Base-by-base conservation (phyloP, 2,888 invertebrate genomes). In the Poecilobothrus nobilitatus region DNA sequence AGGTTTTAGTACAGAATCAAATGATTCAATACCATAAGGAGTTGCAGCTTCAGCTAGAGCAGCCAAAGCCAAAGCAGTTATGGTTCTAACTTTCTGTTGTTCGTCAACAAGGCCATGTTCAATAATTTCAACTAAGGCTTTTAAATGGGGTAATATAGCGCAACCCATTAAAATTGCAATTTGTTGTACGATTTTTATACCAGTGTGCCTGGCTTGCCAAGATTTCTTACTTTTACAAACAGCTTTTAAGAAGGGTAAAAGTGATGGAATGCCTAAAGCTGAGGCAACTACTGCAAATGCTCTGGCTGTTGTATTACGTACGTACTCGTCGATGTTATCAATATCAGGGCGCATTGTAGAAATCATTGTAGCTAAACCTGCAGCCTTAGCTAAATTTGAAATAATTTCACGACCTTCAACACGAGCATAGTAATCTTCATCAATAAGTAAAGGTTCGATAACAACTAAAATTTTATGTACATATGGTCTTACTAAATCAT, bases 201-300 rank as follows among this genome's bases (percentile, higher is more conserved):
- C 98, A 6, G 97, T 98, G 81, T 98, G 98, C 20, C 92, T 84
- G 4, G 92, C 99, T 83, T 99, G 99, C 99, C 99, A 99, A 0
- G 97, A 97, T 81, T 99, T 99, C 84, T 99, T 99, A 74, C 97
- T 97, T 75, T 96, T 90, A 80, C 99, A 99, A 4, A 99, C 99
- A 68, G 99, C 98, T 83, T 98, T 99, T 75, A 99, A 86, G 83
- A 99, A 99, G 0, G 99, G 99, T 73, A 99, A 83, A 9, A 99
- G 84, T 0, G 97, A 97, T 9, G 99, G 99, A 75, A 99, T 99
- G 74, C 87, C 99, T 71, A 99, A 85, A 69, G 99, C 98, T 2
- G 98, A 99, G 2, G 99, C 99, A 1, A 99, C 99, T 1, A 99
- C 99, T n/a, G 99, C 99, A 82, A 99, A 99, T 0, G 99, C 99